Evolutionary conservation across 1,140 invertebrate genomes (phyloP), one percentile per base, ranked within the genome.

Genomic region (Parapsyche elsis): DNA sequence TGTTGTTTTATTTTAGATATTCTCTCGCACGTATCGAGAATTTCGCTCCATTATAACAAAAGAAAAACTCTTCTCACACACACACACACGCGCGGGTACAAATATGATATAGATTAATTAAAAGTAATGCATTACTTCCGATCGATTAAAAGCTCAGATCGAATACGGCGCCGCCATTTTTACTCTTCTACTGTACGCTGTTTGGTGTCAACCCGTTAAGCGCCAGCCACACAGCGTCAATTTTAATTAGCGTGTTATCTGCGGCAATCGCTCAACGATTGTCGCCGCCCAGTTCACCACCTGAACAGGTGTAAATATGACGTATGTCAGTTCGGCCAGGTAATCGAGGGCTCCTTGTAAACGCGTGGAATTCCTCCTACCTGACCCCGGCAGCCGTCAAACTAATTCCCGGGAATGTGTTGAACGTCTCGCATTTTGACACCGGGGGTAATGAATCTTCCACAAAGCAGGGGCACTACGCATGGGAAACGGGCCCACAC

Each of bases 391-490:
- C 38, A 49, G 38, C 46, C 71, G 71, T 26, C 49, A 46, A 46
- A 59, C 53, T 77, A 77, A 77, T 77, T 77, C 75, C 57, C 46
- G 21, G 75, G 75, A 77, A 77, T 77, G 57, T 77, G 75, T 77
- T 77, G 59, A 77, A 59, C 75, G 30, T 16, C 44, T 30, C 75
- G 14, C 24, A 61, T 77, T 53, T 77, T 77, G 75, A 77, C 75
- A 64, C 57, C 16, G 9, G 23, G 5, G 26, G 53, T 67, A 64
- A 77, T 77, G 75, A 77, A 77, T 77, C 75, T 59, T 67, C 57
- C 26, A 44, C 57, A 77, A 77, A 64, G 57, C 16, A 67, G 24
- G 24, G 10, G 30, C 7, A 38, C 24, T 23, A 5, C 9, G 19
- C 19, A 67, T 61, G 59, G n/a, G 21, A 67, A 67, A 67, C 23